Conservation (phyloP, 2,113 vertebrate genomes). For the Casuarius casuarius region DNA sequence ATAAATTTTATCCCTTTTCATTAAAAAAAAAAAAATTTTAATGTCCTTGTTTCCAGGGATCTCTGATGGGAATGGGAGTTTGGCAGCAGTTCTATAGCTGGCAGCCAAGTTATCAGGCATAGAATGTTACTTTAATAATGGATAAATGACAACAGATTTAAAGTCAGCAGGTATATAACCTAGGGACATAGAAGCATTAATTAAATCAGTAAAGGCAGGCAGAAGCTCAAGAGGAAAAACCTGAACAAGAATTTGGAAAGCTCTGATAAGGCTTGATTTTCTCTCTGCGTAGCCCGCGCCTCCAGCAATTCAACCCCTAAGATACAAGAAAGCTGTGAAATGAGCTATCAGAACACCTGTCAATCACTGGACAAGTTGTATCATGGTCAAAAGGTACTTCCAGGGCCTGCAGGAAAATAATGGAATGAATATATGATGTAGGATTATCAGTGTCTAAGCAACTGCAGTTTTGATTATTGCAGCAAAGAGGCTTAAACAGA, state of each 20-base stretch:
- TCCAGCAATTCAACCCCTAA: constrained; percentile 28
- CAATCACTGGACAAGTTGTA: constrained; percentile 50
- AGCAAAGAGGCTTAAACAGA: constrained; percentile 32
- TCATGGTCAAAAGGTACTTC: constrained; percentile 38
- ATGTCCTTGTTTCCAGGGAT: not conserved
- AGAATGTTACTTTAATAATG: constrained; percentile 47
- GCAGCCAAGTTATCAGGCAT: not conserved
- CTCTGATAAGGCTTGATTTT: constrained; percentile 49
- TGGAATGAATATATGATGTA: not conserved
- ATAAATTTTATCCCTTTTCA: not conserved
- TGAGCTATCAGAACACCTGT: constrained; percentile 34
- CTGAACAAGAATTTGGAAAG: constrained; percentile 54
- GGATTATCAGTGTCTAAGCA: constrained; percentile 14
- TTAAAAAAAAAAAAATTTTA: not conserved
- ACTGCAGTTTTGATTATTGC: not conserved
- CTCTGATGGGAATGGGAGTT: not conserved
- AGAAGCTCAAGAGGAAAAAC: constrained; percentile 46
- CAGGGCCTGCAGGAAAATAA: constrained; percentile 43
- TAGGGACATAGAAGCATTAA: constrained; percentile 64
- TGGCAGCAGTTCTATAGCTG: constrained; percentile 26
- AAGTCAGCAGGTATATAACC: constrained; percentile 68
- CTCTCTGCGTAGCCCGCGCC: constrained; percentile 22
- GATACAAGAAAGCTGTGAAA: constrained; percentile 42
- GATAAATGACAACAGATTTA: constrained; percentile 63
- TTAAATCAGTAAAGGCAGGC: constrained; percentile 63